Percentiles rank a stretch among this genome's conserved stretches.
Evolutionary conservation across 2,113 vertebrate species (phyloP).

Genomic region (Pyxicephalus adspersus): DNA sequence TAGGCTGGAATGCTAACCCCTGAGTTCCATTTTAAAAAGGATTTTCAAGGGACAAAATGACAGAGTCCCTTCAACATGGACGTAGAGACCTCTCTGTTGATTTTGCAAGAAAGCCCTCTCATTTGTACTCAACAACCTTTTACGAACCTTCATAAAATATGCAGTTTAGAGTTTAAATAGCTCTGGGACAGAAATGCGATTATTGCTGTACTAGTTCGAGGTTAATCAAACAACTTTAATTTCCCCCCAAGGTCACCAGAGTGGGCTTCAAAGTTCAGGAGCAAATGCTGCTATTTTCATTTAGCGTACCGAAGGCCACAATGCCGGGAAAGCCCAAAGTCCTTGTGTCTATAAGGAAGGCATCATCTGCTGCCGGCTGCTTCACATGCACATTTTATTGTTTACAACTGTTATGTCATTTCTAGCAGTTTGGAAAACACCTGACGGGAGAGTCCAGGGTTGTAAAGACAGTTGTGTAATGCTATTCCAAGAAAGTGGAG

Average conservation of each 20-base stretch:
- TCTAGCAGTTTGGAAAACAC: constrained; percentile 1
- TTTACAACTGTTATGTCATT: not conserved
- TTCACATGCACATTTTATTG: not conserved
- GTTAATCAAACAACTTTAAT: constrained; percentile 39
- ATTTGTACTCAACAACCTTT: no score
- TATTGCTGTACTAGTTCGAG: constrained; percentile 10
- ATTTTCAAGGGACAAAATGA: no score
- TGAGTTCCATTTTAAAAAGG: no score
- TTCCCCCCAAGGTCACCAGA: constrained; percentile 26
- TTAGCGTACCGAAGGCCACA: constrained; percentile 9
- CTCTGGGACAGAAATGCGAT: not conserved
- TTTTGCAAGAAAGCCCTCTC: no score
- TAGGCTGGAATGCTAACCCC: no score
- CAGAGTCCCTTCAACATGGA: no score
- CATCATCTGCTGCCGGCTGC: not conserved
- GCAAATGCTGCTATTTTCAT: constrained; percentile 28
- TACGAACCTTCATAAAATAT: not conserved
- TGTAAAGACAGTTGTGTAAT: not conserved
- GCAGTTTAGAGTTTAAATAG: not conserved
- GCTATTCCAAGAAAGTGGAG: no score
- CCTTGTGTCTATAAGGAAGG: constrained; percentile 10
- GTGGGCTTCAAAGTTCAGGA: constrained; percentile 42
- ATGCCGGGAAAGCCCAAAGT: constrained; percentile 5
- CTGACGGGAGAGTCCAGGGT: not conserved
- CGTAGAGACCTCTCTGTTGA: no score